These are phyloP conservation scores for Eucriotettix oculatus DNA, from an alignment of 2,888 invertebrate genomes.

Conservation along the genomic window DNA sequence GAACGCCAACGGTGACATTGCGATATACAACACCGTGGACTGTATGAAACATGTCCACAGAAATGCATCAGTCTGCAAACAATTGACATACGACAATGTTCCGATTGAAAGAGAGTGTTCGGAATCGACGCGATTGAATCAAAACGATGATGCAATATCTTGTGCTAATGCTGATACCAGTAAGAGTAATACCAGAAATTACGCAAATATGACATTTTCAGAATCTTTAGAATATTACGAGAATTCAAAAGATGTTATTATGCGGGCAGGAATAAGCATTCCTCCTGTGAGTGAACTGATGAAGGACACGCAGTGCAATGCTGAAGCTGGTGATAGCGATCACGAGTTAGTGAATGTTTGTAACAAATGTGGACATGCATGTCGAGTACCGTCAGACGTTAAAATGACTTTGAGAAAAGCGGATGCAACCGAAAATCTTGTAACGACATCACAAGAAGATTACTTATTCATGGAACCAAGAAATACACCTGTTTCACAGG, in stretches of 20 bases:
- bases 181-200: constrained; percentile 15
- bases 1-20: constrained; percentile 30
- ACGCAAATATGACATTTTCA: constrained; percentile 46
- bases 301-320: not conserved
- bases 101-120: too few relatives aligned
- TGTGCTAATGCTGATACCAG: too few relatives aligned
- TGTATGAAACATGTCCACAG: constrained; percentile 24
- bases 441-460: too few relatives aligned
- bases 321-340: constrained; percentile 24
- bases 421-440: too few relatives aligned
- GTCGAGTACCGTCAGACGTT: constrained; percentile 13
- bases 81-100: too few relatives aligned
- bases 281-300: not conserved
- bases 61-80: not conserved
- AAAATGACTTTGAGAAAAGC: not conserved
- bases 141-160: too few relatives aligned
- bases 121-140: too few relatives aligned
- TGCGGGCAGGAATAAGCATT: constrained; percentile 32
- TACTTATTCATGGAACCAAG: too few relatives aligned
- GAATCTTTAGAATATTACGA: constrained; percentile 61
- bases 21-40: constrained; percentile 56
- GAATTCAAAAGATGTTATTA: constrained; percentile 51
- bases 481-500: too few relatives aligned
- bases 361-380: constrained; percentile 45
- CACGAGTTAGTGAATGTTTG: constrained; percentile 32